Base-by-base conservation (phyloP, 2,113 vertebrate genomes). In the Chionomys nivalis region DNA sequence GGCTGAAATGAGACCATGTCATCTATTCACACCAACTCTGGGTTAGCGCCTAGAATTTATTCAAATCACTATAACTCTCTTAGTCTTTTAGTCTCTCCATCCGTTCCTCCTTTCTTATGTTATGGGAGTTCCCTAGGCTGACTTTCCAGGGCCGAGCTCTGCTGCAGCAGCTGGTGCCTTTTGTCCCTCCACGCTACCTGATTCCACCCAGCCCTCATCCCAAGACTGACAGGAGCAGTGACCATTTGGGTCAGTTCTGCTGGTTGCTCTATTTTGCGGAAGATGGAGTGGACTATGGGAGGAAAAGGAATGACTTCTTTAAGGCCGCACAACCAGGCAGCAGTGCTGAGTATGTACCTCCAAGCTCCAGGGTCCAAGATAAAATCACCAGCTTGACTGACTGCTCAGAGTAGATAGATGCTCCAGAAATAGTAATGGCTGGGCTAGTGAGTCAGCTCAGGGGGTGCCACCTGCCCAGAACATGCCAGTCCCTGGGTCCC, bases 81-180 rank as follows among this genome's bases (percentile, higher is more conserved):
- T 61, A 70, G 55, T 31, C 61, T 55, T 52, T 16, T 55, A 21
- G 58, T 47, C 86, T 52, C 17, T 92, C 61, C 78, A 63, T 36
- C 52, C 52, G 52, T 36, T 61, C 52, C 81, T 33, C 10, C 13
- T n/a, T 76, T 72, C 36, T 33, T 12, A 42, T 52, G 66, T 55
- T 77, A 5, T 23, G 11, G 87, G 89, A 2, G 31, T 47, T 21
- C 42, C 47, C 79, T 26, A 4, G 31, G 75, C 47, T 36, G 28
- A 83, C 17, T 26, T 14, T 21, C 52, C 49, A 17, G n/a, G 17
- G 21, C 61, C 66, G 63, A 82, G 26, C 63, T 86, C 24, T 14
- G 19, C 24, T 1, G 0, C 0, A 36, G 52, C 11, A 14, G 90
- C 11, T 26, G 1, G 1, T 0, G 7, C 24, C 55, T 23, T 70